Percentiles rank a stretch among this genome's conserved stretches.
Evolutionary conservation across 2,888 invertebrate species (phyloP).

Genomic region (Aphidoletes aphidimyza): DNA sequence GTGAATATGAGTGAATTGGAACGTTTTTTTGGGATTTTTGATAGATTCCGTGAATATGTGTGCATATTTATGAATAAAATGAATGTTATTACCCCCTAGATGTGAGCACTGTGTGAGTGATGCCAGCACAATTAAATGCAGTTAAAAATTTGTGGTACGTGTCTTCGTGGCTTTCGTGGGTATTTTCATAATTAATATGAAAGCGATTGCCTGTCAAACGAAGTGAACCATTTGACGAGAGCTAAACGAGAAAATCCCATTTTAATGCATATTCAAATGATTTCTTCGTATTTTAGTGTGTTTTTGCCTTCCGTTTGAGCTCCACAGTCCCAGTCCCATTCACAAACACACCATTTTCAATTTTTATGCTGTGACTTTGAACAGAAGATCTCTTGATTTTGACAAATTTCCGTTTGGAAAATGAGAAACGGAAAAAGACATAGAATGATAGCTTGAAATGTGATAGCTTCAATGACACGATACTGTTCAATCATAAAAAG

Average conservation of each 20-base stretch:
- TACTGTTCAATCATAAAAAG: neutral
- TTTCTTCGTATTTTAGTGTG: neutral
- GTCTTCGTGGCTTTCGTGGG: constrained; percentile 46
- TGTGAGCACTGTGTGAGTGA: neutral
- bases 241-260: constrained; percentile 9
- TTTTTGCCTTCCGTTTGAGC: neutral
- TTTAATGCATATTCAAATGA: constrained; percentile 41
- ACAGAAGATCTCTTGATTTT: constrained; percentile 11
- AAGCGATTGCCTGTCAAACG: constrained; percentile 29
- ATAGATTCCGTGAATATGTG: no score
- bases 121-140: constrained; percentile 33
- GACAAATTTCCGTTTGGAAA: neutral
- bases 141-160: constrained; percentile 47
- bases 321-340: neutral
- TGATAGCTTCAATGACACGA: neutral
- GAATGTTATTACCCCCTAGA: no score
- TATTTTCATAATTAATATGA: constrained; percentile 51
- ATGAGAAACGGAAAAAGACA: neutral
- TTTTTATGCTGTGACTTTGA: constrained; percentile 39
- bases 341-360: neutral
- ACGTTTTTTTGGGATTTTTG: no score
- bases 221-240: neutral
- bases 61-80: no score
- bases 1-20: no score
- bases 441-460: neutral